Conservation (phyloP, 2,797 vertebrate species). For the Esox lucius region DNA sequence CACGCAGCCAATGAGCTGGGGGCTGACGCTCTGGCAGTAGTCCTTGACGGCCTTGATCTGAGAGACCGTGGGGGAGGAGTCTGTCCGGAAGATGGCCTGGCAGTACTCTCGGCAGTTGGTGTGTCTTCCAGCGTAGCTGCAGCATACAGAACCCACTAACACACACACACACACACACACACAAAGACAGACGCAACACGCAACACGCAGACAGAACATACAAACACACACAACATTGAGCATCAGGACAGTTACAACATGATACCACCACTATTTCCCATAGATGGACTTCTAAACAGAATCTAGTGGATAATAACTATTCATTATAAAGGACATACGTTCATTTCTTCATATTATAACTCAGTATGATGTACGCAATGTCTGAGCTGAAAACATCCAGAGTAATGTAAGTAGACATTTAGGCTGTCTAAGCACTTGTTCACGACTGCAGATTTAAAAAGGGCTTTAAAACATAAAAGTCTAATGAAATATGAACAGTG, state of each 20-base stretch:
- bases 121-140: conserved; percentile 93
- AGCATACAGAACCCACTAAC: conserved; percentile 94
- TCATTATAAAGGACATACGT: no score
- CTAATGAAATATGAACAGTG: not conserved
- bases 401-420: no score
- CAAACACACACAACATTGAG: not conserved
- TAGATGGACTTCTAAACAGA: not conserved
- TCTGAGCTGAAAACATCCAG: no score
- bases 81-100: conserved; percentile 97
- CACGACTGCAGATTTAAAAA: not conserved
- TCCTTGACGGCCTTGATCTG: conserved; percentile 94
- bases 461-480: not conserved
- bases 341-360: no score
- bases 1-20: conserved; percentile 92
- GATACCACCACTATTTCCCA: not conserved
- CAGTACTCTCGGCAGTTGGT: conserved; percentile 96
- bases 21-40: conserved; percentile 90
- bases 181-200: conserved; percentile 1
- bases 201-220: no score
- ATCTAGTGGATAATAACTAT: not conserved
- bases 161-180: not conserved
- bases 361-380: no score
- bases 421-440: no score
- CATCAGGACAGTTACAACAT: not conserved
- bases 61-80: conserved; percentile 92